A percentile compares a stretch with the other conserved stretches of the same genome.
phyloP scores from a whole-genome alignment of 1,140 invertebrate species.

The Brachionus calyciflorus region DNA sequence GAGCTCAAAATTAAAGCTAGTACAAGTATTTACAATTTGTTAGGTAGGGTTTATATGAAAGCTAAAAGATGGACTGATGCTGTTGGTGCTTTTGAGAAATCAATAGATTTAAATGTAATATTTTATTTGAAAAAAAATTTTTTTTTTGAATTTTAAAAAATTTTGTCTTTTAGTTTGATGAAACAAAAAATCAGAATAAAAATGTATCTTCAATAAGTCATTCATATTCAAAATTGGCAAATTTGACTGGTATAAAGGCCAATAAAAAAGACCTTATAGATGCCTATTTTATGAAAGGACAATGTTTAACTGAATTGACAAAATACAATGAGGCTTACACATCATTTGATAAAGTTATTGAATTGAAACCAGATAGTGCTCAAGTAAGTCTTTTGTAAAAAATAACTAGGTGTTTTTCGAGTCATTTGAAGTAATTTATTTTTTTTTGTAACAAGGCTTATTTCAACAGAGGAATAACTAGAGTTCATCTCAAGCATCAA shows the following conservation, averaged over 20 bases:
- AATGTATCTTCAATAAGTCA: neutral
- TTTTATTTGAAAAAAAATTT: neutral
- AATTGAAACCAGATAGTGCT: slow-evolving; percentile 55
- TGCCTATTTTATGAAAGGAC: slow-evolving; percentile 56
- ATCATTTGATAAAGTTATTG: slow-evolving; percentile 58
- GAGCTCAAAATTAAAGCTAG: slow-evolving; percentile 53
- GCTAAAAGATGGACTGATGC: slow-evolving; percentile 58
- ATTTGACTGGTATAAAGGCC: slow-evolving; percentile 47
- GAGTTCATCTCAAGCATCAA: neutral
- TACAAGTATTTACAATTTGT: slow-evolving; percentile 54
- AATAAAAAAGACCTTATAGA: slow-evolving; percentile 52
- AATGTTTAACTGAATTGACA: slow-evolving; percentile 57
- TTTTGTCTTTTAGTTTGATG: slow-evolving; percentile 35
- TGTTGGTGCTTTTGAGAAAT: slow-evolving; percentile 54
- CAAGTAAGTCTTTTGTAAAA: slow-evolving; percentile 54
- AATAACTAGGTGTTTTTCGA: too few species aligned
- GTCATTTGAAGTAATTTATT: too few species aligned
- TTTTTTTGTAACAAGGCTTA: neutral
- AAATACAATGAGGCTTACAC: slow-evolving; percentile 53
- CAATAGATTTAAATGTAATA: slow-evolving; percentile 47
- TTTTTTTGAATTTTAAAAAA: neutral
- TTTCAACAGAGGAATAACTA: slow-evolving; percentile 36
- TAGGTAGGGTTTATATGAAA: slow-evolving; percentile 60
- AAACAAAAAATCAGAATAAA: slow-evolving; percentile 12
- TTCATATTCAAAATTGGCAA: slow-evolving; percentile 48